Evolutionary conservation across 2,888 invertebrate genomes (phyloP).

Genomic region (Trichogramma evanescens): DNA sequence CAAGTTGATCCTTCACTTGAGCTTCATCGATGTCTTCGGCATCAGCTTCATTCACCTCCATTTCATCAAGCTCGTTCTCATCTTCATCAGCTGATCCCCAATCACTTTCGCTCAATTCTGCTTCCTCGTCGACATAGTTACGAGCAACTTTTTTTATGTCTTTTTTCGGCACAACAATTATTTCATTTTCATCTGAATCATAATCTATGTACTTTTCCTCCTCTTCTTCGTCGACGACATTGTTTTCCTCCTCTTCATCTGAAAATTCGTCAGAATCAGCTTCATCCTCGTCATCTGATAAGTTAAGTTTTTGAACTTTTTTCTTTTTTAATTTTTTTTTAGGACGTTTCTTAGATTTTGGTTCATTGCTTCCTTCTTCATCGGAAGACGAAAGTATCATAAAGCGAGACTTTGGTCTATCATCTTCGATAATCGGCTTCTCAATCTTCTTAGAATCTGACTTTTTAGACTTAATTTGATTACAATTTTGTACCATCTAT

Average conservation of each 20-base stretch:
- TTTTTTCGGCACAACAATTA: slow-evolving; percentile 49
- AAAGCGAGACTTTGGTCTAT: slow-evolving; percentile 35
- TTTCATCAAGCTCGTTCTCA: slow-evolving; percentile 68
- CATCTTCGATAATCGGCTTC: slow-evolving; percentile 40
- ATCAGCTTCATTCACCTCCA: slow-evolving; percentile 81
- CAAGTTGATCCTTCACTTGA: slow-evolving; percentile 70
- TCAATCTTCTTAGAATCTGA: neutral
- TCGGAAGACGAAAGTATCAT: slow-evolving; percentile 37
- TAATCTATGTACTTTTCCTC: slow-evolving; percentile 58
- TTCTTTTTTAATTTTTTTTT: slow-evolving; percentile 26
- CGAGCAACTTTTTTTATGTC: slow-evolving; percentile 50
- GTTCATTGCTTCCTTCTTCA: slow-evolving; percentile 38
- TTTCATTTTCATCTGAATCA: slow-evolving; percentile 80
- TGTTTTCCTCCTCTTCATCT: slow-evolving; percentile 41
- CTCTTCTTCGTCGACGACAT: slow-evolving; percentile 30
- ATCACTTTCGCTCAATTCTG: slow-evolving; percentile 85
- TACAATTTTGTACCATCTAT: too few species aligned
- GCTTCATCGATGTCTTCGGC: slow-evolving; percentile 74
- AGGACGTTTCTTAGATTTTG: slow-evolving; percentile 25
- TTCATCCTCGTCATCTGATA: slow-evolving; percentile 39
- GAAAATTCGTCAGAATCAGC: slow-evolving; percentile 11
- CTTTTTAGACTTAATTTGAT: neutral
- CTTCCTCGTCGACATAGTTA: slow-evolving; percentile 83
- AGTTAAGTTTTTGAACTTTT: slow-evolving; percentile 29
- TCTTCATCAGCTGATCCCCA: slow-evolving; percentile 86